These are phyloP conservation scores for Glyphotaelius pellucidus DNA, from an alignment of 2,888 invertebrate genomes.

Conservation along the genomic window DNA sequence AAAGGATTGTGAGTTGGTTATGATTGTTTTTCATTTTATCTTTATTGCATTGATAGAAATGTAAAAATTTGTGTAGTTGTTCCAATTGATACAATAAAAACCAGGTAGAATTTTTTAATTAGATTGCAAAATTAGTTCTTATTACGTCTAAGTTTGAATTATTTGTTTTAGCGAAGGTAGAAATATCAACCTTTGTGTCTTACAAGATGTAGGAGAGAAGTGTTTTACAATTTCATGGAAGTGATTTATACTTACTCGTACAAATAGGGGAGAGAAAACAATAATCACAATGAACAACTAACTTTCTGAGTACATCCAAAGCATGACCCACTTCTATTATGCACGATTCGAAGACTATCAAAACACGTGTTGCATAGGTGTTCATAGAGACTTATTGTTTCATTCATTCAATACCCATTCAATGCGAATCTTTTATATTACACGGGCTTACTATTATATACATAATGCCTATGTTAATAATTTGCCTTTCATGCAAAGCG, in stretches of 20 bases:
- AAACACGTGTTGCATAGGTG: slow-evolving; percentile 39
- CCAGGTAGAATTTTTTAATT: not conserved
- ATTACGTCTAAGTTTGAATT: not conserved
- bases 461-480: not conserved
- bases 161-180: not conserved
- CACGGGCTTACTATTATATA: not conserved
- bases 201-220: not conserved
- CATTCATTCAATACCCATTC: slow-evolving; percentile 23
- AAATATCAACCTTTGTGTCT: not conserved
- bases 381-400: slow-evolving; percentile 22
- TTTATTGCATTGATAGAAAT: too few species aligned
- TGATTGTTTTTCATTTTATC: too few species aligned
- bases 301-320: not conserved
- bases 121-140: not conserved
- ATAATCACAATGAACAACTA: not conserved
- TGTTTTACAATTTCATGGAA: not conserved
- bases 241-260: not conserved
- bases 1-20: too few species aligned
- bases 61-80: too few species aligned
- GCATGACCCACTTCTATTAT: slow-evolving; percentile 34
- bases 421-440: slow-evolving; percentile 6
- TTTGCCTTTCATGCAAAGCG: not conserved
- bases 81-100: not conserved
- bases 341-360: slow-evolving; percentile 21
- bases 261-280: slow-evolving; percentile 23